Evolutionary conservation across 2,797 vertebrate species (phyloP), one percentile per base, ranked within the genome.

Genomic region (Amniataba percoides): DNA sequence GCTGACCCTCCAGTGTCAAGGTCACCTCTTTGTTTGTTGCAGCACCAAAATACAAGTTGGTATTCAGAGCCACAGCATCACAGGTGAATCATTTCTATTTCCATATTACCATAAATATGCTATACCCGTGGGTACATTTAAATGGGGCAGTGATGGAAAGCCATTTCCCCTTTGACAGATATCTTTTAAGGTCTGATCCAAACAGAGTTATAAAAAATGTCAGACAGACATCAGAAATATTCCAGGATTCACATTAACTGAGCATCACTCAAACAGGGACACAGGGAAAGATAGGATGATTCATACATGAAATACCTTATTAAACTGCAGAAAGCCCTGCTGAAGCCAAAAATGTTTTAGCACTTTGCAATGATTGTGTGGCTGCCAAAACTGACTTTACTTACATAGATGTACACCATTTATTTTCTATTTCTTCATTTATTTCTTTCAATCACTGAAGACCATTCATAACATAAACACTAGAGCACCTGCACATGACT

Each of bases 81-180:
- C 25, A 0, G 36, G 69, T 36, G 60, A 78, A 76, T 86, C 74
- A 48, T 72, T 81, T 80, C 76, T 63, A 18, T 68, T 75, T 40
- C 61, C 39, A 5, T 13, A 87, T 92, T 86, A 77, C 42, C 86
- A 88, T 91, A 87, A 86, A 89, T 84, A 65, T 74, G 85, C 80
- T 59, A 60, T 65, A 89, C 56, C 82, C 81, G 74, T 84, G 74
- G 49, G 52, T 74, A 82, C 70, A 74, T 85, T 83, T 81, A 85
- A 89, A 88, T 80, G 51, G 73, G 56, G 3, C 4, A 12, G 56
- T 71, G 72, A 87, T 68, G 74, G 73, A 91, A 91, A 83, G 79
- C 78, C 34, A 84, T 89, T 93, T 92, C 61, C 53, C 71, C 76
- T 88, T 82, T 88, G 86, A 90, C 85, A 89, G 80, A 80, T 89